Evolutionary conservation across 2,113 vertebrate species (phyloP).

Genomic region (Blennius ocellaris): DNA sequence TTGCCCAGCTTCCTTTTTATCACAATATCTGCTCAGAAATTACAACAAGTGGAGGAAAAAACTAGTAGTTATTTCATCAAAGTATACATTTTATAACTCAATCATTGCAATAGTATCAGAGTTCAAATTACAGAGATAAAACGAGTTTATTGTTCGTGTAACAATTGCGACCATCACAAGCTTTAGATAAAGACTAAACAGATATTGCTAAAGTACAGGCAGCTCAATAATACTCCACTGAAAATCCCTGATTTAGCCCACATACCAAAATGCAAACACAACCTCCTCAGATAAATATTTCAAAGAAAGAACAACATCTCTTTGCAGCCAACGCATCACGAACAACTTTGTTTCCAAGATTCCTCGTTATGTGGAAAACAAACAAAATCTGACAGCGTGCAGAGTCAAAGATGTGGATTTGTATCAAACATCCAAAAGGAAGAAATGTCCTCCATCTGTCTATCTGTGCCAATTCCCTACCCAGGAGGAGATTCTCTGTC

Average conservation of each 20-base stretch:
- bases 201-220: no score
- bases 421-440: constrained; percentile 35
- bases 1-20: no score
- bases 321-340: not conserved
- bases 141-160: no score
- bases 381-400: constrained; percentile 47
- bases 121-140: no score
- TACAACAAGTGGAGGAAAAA: no score
- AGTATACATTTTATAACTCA: no score
- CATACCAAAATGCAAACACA: not conserved
- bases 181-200: no score
- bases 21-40: no score
- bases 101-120: no score
- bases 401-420: not conserved
- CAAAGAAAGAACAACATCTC: not conserved
- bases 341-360: constrained; percentile 14
- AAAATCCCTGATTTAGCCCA: not conserved
- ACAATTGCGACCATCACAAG: no score
- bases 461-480: not conserved
- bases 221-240: no score
- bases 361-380: constrained; percentile 12
- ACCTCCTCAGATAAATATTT: not conserved
- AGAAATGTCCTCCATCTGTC: constrained; percentile 25
- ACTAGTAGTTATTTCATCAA: no score
- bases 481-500: constrained; percentile 41